phyloP scores from a whole-genome alignment of 1,140 invertebrate species.

The Drosophila teissieri region DNA sequence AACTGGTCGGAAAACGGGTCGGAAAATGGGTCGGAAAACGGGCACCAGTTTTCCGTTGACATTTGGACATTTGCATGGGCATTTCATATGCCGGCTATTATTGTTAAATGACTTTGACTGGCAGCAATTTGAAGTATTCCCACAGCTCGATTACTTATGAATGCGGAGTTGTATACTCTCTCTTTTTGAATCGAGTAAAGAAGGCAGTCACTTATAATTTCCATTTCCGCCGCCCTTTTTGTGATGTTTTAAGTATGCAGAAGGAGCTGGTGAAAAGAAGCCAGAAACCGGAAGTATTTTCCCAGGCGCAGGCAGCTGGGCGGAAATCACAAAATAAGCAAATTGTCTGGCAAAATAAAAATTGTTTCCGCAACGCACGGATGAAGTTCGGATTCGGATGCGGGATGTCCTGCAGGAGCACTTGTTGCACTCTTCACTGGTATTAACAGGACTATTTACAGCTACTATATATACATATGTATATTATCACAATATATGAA shows the following conservation, averaged over 20 bases:
- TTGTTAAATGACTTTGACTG: slow-evolving; percentile 63
- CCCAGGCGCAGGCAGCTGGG: slow-evolving; percentile 17
- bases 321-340: slow-evolving; percentile 84
- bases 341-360: slow-evolving; percentile 85
- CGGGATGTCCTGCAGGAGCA: slow-evolving; percentile 33
- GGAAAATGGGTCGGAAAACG: not conserved
- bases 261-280: slow-evolving; percentile 22
- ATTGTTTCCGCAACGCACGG: slow-evolving; percentile 80
- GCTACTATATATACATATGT: no score
- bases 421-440: slow-evolving; percentile 51
- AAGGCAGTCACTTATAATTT: not conserved
- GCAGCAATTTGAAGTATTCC: slow-evolving; percentile 13
- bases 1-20: not conserved
- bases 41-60: not conserved
- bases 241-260: slow-evolving; percentile 9
- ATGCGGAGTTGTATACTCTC: not conserved
- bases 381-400: slow-evolving; percentile 5
- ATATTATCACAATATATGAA: not conserved
- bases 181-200: no score
- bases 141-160: not conserved
- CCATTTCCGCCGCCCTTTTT: slow-evolving; percentile 4
- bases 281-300: slow-evolving; percentile 78
- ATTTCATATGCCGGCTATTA: slow-evolving; percentile 69
- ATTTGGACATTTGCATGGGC: slow-evolving; percentile 27
- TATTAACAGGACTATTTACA: not conserved